Percentiles rank a stretch among this genome's conserved stretches.
Conservation (phyloP, 2,888 invertebrate species). For the Hipparchia sbordonii region DNA sequence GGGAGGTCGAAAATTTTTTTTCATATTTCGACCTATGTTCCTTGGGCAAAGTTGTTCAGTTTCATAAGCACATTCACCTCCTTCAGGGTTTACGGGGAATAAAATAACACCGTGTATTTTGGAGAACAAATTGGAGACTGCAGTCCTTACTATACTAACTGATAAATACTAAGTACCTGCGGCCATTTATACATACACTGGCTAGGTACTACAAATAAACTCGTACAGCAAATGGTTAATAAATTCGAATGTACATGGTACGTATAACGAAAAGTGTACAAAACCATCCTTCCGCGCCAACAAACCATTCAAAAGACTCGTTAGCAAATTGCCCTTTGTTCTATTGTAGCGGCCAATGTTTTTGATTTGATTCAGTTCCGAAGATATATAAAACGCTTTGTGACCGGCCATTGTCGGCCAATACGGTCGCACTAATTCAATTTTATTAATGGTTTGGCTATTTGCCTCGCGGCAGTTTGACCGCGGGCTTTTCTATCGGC, state of each 20-base stretch:
- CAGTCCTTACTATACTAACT: no score
- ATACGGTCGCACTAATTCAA: slow-evolving; percentile 63
- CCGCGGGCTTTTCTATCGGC: slow-evolving; percentile 40
- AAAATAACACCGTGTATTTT: no score
- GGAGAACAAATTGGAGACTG: no score
- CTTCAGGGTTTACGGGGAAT: no score
- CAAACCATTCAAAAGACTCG: slow-evolving; percentile 36
- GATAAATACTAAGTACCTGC: no score
- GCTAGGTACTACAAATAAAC: slow-evolving; percentile 46
- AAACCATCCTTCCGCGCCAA: slow-evolving; percentile 36
- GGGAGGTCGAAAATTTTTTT: no score
- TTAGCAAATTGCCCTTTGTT: slow-evolving; percentile 40
- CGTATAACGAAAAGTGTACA: slow-evolving; percentile 17
- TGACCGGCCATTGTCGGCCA: slow-evolving; percentile 60
- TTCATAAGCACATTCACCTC: no score
- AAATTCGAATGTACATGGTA: slow-evolving; percentile 11
- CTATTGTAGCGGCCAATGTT: slow-evolving; percentile 37
- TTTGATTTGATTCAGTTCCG: slow-evolving; percentile 47
- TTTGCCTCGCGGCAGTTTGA: slow-evolving; percentile 47
- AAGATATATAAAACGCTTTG: slow-evolving; percentile 51
- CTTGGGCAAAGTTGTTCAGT: no score
- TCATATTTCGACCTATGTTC: no score
- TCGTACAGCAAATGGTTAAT: slow-evolving; percentile 41
- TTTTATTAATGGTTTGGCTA: slow-evolving; percentile 63
- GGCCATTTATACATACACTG: slow-evolving; percentile 43